Evolutionary conservation across 2,888 invertebrate genomes (phyloP), one percentile per base, ranked within the genome.

Genomic region (Netelia fuscicornis): DNA sequence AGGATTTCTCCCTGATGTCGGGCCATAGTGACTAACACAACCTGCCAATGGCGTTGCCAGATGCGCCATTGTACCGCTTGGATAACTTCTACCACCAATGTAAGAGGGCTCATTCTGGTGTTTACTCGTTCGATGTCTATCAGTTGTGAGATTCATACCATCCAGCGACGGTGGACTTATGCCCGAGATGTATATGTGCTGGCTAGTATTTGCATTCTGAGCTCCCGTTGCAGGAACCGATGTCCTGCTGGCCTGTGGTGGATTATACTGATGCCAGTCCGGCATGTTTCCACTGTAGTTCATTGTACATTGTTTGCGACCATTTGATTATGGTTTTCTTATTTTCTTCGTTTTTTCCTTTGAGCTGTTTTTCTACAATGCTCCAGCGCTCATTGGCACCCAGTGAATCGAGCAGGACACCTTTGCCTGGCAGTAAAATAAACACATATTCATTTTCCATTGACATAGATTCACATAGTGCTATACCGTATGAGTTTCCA

Each of bases 181-280:
- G 81, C 88, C 90, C 72, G 91, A 83, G 58, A 91, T 88, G 65
- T 90, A 93, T 58, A 90, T 76, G 62, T 90, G 84, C 67, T 90
- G 91, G 82, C 88, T 90, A 13, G 91, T 87, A 83, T 88, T 92
- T 76, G 89, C 89, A 88, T 91, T 92, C 85, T 92, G 93, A 17
- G 88, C 79, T 13, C 84, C 80, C 44, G 90, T 64, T 30, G 11
- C 48, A 13, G 48, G 13, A 13, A 48, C 13, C 13, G 58, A 6
- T 17, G 44, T 44, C 64, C 80, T 56, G 0, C 79, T 79, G 23
- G 77, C 60, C 23, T 83, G 86, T 30, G 81, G 79, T 76, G 91
- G 88, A 89, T 92, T 93, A 90, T 92, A 93, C 85, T 93, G 93
- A 90, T 93, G 93, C 93, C 93, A 93, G 89, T 93, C 93, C 89